Percentiles rank a stretch among this genome's conserved stretches.
These are phyloP conservation scores for Poeciliopsis occidentalis DNA, from an alignment of 2,113 vertebrate genomes.

Conservation along the genomic window DNA sequence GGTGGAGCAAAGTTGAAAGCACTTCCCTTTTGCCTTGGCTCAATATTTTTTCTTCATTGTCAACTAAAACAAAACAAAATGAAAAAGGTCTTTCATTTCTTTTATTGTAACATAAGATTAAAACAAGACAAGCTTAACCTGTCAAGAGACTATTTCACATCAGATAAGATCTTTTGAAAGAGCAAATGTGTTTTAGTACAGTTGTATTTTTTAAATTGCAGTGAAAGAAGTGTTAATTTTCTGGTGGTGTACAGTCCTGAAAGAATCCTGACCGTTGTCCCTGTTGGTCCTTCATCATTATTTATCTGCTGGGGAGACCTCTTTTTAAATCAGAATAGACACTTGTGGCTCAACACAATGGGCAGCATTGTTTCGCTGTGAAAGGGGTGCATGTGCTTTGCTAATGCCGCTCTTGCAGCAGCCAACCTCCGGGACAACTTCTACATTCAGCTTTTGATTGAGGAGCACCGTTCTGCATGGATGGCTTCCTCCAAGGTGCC, in stretches of 20 bases:
- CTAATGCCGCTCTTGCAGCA: slow-evolving; percentile 80
- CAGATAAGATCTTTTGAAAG: slow-evolving; percentile 6
- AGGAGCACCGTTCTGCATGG: slow-evolving; percentile 87
- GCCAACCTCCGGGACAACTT: slow-evolving; percentile 84
- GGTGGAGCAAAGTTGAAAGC: background rate
- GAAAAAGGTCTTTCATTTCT: slow-evolving; percentile 26
- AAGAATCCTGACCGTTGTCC: slow-evolving; percentile 27
- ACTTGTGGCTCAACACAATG: slow-evolving; percentile 78
- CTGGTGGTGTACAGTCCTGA: slow-evolving; percentile 17
- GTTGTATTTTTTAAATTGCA: slow-evolving; percentile 2
- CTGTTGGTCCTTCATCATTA: slow-evolving; percentile 54
- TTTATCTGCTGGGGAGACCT: slow-evolving; percentile 62
- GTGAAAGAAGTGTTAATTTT: slow-evolving; percentile 20
- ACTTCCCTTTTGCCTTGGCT: background rate
- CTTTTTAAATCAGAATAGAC: slow-evolving; percentile 80
- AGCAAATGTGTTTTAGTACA: background rate
- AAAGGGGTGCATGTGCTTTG: slow-evolving; percentile 85
- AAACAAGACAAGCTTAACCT: slow-evolving; percentile 34
- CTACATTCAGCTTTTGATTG: slow-evolving; percentile 86
- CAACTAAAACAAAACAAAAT: background rate
- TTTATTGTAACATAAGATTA: slow-evolving; percentile 20
- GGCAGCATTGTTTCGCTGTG: slow-evolving; percentile 80
- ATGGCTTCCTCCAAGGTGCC: slow-evolving; percentile 86
- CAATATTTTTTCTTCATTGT: background rate
- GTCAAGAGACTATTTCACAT: slow-evolving; percentile 20